These are phyloP conservation scores for Psylliodes chrysocephalus DNA, from an alignment of 2,888 invertebrate genomes.

Conservation along the genomic window DNA sequence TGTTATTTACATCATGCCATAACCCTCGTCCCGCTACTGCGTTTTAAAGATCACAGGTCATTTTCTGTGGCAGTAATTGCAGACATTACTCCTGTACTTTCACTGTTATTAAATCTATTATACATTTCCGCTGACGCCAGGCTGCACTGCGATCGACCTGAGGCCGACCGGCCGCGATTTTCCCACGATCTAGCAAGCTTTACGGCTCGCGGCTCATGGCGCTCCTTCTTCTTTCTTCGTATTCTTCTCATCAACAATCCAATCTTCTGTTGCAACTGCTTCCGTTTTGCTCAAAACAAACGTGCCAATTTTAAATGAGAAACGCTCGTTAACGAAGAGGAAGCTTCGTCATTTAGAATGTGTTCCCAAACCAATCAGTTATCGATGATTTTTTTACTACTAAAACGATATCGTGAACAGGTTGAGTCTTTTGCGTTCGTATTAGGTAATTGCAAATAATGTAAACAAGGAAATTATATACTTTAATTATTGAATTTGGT, in stretches of 20 bases:
- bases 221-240: slow-evolving; percentile 1
- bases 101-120: slow-evolving; percentile 53
- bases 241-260: neutral
- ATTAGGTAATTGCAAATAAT: too few relatives aligned
- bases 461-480: too few relatives aligned
- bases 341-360: too few relatives aligned
- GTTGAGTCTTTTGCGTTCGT: too few relatives aligned
- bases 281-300: slow-evolving; percentile 11
- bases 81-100: slow-evolving; percentile 47
- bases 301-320: neutral
- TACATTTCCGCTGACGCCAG: slow-evolving; percentile 49
- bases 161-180: slow-evolving; percentile 44
- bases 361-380: too few relatives aligned
- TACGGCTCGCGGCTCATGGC: slow-evolving; percentile 1
- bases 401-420: too few relatives aligned
- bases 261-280: slow-evolving; percentile 1
- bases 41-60: slow-evolving; percentile 35
- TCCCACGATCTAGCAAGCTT: slow-evolving; percentile 41
- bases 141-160: slow-evolving; percentile 33
- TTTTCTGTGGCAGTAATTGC: slow-evolving; percentile 44
- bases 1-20: too few relatives aligned
- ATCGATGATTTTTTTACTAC: too few relatives aligned
- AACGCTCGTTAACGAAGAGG: neutral
- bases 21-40: slow-evolving; percentile 7
- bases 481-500: too few relatives aligned